Evolutionary conservation across 2,797 vertebrate species (phyloP).

Genomic region (Danio tinwini): DNA sequence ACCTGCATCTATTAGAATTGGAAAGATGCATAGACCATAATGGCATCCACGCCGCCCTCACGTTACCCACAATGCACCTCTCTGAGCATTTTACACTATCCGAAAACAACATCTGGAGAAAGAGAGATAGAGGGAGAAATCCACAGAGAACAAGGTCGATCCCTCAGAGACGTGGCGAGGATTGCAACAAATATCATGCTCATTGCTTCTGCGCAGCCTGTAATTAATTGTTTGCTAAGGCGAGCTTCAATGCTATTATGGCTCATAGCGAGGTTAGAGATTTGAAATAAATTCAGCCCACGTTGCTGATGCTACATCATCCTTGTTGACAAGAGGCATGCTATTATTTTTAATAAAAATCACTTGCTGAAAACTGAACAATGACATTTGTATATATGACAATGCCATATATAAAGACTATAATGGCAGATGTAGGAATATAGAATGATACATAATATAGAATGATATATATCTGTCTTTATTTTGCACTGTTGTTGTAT

Average conservation of each 20-base stretch:
- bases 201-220: not conserved
- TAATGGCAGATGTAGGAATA: not conserved
- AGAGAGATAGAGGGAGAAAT: not conserved
- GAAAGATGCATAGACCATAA: not conserved
- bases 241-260: not conserved
- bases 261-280: not conserved
- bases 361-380: not conserved
- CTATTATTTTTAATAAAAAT: not conserved
- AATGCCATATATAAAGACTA: not conserved
- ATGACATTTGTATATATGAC: not conserved
- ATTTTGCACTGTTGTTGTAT: too few relatives aligned
- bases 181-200: slow-evolving; percentile 1
- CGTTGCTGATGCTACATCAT: not conserved
- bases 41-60: slow-evolving; percentile 13
- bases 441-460: too few relatives aligned
- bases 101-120: slow-evolving; percentile 10
- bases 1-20: slow-evolving; percentile 24
- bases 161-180: not conserved
- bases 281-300: not conserved
- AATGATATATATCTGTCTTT: too few relatives aligned
- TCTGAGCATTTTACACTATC: slow-evolving; percentile 18
- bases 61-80: slow-evolving; percentile 28
- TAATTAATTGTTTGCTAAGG: not conserved
- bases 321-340: not conserved
- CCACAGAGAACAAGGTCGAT: not conserved